Conservation (phyloP, 1,140 invertebrate genomes). For the Drosophila fuyamai region DNA sequence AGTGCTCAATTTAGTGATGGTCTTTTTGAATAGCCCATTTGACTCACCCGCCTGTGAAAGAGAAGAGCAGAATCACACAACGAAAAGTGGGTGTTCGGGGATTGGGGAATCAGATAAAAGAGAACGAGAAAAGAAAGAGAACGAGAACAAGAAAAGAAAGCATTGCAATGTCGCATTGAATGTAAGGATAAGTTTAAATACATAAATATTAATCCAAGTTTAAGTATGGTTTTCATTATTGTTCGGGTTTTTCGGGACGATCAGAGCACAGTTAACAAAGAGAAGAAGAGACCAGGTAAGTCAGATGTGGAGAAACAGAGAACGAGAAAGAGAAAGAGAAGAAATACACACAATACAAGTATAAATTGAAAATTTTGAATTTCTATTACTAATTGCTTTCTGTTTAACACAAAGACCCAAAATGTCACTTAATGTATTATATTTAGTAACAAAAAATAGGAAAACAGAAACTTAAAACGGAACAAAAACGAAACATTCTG, state of each 20-base stretch:
- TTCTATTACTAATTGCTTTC: conserved; percentile 46
- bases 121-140: conserved; percentile 37
- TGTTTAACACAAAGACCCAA: background rate
- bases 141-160: conserved; percentile 52
- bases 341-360: conserved; percentile 80
- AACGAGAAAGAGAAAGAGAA: conserved; percentile 63
- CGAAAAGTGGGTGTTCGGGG: conserved; percentile 28
- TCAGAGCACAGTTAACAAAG: conserved; percentile 63
- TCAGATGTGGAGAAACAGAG: conserved; percentile 52
- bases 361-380: conserved; percentile 72
- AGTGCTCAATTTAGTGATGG: conserved; percentile 91
- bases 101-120: conserved; percentile 28
- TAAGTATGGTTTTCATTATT: conserved; percentile 12
- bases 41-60: conserved; percentile 85
- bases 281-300: conserved; percentile 61
- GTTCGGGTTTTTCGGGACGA: conserved; percentile 34
- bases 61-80: conserved; percentile 81
- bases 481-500: too few relatives aligned
- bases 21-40: conserved; percentile 88
- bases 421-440: background rate
- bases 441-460: background rate
- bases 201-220: conserved; percentile 33
- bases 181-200: conserved; percentile 46
- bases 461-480: background rate
- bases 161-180: conserved; percentile 60